A percentile compares a stretch with the other conserved stretches of the same genome.
These are phyloP conservation scores for Cordilura impudica DNA, from an alignment of 2,888 invertebrate genomes.

Conservation along the genomic window DNA sequence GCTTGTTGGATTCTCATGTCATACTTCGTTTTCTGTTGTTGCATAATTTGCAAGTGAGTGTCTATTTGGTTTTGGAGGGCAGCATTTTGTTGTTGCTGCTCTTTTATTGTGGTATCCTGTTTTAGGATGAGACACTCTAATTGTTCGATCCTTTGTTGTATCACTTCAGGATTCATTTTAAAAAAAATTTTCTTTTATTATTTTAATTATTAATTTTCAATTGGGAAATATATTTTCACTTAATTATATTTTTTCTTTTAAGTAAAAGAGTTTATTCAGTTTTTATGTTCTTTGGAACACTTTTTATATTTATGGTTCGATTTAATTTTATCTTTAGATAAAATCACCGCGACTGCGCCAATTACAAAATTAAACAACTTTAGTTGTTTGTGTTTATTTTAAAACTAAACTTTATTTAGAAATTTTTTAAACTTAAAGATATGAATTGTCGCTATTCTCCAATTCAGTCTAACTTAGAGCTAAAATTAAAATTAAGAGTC, in stretches of 20 bases:
- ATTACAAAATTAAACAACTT: too few species aligned
- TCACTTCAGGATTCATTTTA: conserved; percentile 31
- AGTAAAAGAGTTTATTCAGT: conserved; percentile 12
- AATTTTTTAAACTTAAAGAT: too few species aligned
- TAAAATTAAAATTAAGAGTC: too few species aligned
- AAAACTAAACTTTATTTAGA: background rate
- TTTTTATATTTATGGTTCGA: conserved; percentile 1
- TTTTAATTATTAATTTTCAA: conserved; percentile 5
- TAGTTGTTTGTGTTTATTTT: too few species aligned
- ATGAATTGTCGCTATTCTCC: too few species aligned
- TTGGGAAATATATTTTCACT: conserved; percentile 8
- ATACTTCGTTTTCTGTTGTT: background rate
- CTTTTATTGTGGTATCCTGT: too few species aligned
- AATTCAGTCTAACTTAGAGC: too few species aligned
- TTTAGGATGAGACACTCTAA: too few species aligned
- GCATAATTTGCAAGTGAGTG: too few species aligned
- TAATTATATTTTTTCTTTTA: conserved; percentile 6
- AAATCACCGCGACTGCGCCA: too few species aligned
- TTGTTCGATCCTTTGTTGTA: conserved; percentile 16
- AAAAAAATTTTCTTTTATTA: background rate
- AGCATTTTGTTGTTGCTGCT: too few species aligned
- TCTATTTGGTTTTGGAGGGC: too few species aligned
- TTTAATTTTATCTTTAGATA: conserved; percentile 8
- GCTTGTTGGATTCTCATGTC: conserved; percentile 15
- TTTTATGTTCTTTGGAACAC: conserved; percentile 21